A percentile compares a stretch with the other conserved stretches of the same genome.
These are phyloP conservation scores for Xanthia icteritia DNA, from an alignment of 2,888 invertebrate species.

Conservation along the genomic window DNA sequence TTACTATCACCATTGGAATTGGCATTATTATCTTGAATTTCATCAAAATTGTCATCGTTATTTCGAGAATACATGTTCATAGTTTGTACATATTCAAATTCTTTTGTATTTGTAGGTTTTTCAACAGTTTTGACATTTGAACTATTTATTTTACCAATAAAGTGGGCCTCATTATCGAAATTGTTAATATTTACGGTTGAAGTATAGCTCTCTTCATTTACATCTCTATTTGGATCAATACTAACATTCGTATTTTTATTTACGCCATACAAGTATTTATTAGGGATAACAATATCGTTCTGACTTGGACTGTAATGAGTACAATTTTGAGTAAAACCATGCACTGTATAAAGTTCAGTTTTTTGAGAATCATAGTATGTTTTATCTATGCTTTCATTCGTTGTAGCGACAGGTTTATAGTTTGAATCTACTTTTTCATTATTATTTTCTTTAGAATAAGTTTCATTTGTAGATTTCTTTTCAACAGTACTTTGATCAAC, in stretches of 20 bases:
- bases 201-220: slow-evolving; percentile 1
- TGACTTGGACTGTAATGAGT: slow-evolving; percentile 78
- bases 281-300: slow-evolving; percentile 63
- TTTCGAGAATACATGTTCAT: slow-evolving; percentile 25
- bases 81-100: slow-evolving; percentile 25
- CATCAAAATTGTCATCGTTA: slow-evolving; percentile 15
- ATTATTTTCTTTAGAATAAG: not conserved
- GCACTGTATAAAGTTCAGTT: slow-evolving; percentile 65
- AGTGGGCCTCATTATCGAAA: not conserved
- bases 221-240: not conserved
- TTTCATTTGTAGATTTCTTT: not conserved
- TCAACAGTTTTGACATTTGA: not conserved
- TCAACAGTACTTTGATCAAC: not conserved
- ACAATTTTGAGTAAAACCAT: slow-evolving; percentile 67
- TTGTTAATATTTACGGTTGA: not conserved
- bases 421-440: not conserved
- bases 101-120: not conserved
- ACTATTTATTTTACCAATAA: not conserved
- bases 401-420: not conserved
- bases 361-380: slow-evolving; percentile 67
- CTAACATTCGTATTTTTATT: slow-evolving; percentile 30
- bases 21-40: not conserved
- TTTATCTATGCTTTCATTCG: not conserved
- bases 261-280: slow-evolving; percentile 65
- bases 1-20: not conserved